Percentiles rank a stretch among this genome's conserved stretches.
Evolutionary conservation across 2,888 invertebrate genomes (phyloP).

Genomic region (Trypoxylon attenuatum): DNA sequence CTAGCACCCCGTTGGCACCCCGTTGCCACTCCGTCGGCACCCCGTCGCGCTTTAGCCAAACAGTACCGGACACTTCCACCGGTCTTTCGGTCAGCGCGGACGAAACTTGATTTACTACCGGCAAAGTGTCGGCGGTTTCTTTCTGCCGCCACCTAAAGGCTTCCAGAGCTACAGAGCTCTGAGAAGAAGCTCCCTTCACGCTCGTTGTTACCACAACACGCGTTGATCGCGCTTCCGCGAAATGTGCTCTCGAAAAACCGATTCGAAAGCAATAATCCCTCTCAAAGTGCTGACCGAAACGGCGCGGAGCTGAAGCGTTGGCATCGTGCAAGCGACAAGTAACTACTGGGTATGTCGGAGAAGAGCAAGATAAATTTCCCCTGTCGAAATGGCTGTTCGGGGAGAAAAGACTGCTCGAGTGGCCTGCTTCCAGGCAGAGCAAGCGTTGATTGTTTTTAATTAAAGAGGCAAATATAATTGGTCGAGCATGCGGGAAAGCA

Average conservation of each 20-base stretch:
- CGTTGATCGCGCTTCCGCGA: not conserved
- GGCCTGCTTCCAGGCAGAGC: not conserved
- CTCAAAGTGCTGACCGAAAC: not conserved
- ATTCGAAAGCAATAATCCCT: slow-evolving; percentile 7
- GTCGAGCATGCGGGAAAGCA: slow-evolving; percentile 22
- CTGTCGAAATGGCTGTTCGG: not conserved
- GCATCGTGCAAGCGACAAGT: not conserved
- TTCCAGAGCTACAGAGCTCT: slow-evolving; percentile 4
- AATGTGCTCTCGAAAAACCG: not conserved
- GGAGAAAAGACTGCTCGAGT: not conserved
- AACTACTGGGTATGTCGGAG: too few relatives aligned
- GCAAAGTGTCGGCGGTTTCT: slow-evolving; percentile 28
- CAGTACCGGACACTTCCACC: slow-evolving; percentile 50
- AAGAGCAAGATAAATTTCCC: not conserved
- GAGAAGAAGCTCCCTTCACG: slow-evolving; percentile 12
- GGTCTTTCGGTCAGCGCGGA: slow-evolving; percentile 27
- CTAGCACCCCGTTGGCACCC: too few relatives aligned
- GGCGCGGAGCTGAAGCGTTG: not conserved
- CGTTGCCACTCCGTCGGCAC: too few relatives aligned
- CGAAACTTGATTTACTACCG: slow-evolving; percentile 52
- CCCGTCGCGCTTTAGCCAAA: slow-evolving; percentile 54
- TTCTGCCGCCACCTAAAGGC: slow-evolving; percentile 7
- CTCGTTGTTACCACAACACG: slow-evolving; percentile 30
- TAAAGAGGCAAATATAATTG: slow-evolving; percentile 49
- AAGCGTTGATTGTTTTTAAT: slow-evolving; percentile 48